Evolutionary conservation across 2,888 invertebrate species (phyloP).

Genomic region (Spodoptera littoralis): DNA sequence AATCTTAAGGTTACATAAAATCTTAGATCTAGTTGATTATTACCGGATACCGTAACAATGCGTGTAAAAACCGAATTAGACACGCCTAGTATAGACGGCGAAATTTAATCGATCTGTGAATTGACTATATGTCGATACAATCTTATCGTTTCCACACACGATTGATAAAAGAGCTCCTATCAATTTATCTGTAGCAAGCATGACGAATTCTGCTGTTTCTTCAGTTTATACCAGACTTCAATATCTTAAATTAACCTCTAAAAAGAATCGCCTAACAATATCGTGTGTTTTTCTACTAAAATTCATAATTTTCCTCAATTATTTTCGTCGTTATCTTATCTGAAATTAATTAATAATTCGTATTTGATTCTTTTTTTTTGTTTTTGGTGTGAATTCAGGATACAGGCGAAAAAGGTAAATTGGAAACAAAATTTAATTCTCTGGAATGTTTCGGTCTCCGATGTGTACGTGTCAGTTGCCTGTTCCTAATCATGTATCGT

Average conservation of each 20-base stretch:
- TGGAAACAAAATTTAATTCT: conserved; percentile 28
- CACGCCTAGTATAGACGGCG: conserved; percentile 9
- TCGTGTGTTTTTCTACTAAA: not conserved
- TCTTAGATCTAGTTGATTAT: conserved; percentile 10
- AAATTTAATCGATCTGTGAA: conserved; percentile 33
- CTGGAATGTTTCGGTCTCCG: conserved; percentile 27
- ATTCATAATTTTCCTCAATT: not conserved
- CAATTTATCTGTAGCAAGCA: conserved; percentile 49
- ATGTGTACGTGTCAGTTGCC: conserved; percentile 49
- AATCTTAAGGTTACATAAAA: conserved; percentile 11
- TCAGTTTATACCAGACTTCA: conserved; percentile 6
- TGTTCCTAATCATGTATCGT: conserved; percentile 45
- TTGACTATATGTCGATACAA: conserved; percentile 39
- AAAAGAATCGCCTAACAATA: not conserved
- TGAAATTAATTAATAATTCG: not conserved
- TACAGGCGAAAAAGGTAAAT: conserved; percentile 53
- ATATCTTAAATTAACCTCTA: conserved; percentile 2
- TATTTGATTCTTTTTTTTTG: not conserved
- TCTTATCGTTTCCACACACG: conserved; percentile 49
- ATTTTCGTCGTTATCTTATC: conserved; percentile 1
- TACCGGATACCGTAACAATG: not conserved
- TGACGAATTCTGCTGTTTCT: conserved; percentile 35
- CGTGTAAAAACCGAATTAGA: conserved; percentile 5
- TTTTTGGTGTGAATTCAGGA: conserved; percentile 47
- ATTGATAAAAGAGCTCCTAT: conserved; percentile 54